These are phyloP conservation scores for Diploptera punctata DNA, from an alignment of 2,888 invertebrate species.

Conservation along the genomic window DNA sequence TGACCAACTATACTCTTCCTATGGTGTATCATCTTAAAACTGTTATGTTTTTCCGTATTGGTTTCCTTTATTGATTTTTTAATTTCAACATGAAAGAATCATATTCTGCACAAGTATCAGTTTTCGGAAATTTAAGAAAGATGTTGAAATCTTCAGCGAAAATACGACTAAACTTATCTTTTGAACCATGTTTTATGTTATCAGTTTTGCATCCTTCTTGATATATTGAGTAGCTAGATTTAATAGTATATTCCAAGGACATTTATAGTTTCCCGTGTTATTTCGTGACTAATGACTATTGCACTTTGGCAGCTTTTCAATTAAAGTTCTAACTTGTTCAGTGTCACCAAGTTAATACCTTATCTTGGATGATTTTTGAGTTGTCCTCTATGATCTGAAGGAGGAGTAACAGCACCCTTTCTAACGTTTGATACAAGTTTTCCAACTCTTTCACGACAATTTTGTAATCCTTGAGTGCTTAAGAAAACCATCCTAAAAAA, in stretches of 20 bases:
- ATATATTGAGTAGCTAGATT: neutral
- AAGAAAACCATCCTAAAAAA: too few species aligned
- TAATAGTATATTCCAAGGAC: neutral
- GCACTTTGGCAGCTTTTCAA: too few species aligned
- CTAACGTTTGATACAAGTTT: too few species aligned
- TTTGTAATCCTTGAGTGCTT: too few species aligned
- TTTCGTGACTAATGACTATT: neutral
- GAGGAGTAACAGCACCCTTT: too few species aligned
- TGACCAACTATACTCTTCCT: neutral
- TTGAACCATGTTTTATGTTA: neutral
- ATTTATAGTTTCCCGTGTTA: neutral
- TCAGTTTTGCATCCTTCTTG: neutral
- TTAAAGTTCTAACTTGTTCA: too few species aligned
- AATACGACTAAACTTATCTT: neutral
- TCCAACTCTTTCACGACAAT: too few species aligned
- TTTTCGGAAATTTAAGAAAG: conserved; percentile 5
- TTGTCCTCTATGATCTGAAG: too few species aligned
- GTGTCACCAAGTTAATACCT: too few species aligned
- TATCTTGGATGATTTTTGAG: too few species aligned
- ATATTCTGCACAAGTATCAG: neutral
- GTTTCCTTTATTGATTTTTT: neutral
- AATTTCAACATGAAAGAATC: neutral
- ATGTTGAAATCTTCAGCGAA: conserved; percentile 4
- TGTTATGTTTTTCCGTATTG: neutral
- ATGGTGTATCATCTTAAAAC: neutral